These are phyloP conservation scores for Dryobates pubescens DNA, from an alignment of 2,797 vertebrate genomes.

Conservation along the genomic window DNA sequence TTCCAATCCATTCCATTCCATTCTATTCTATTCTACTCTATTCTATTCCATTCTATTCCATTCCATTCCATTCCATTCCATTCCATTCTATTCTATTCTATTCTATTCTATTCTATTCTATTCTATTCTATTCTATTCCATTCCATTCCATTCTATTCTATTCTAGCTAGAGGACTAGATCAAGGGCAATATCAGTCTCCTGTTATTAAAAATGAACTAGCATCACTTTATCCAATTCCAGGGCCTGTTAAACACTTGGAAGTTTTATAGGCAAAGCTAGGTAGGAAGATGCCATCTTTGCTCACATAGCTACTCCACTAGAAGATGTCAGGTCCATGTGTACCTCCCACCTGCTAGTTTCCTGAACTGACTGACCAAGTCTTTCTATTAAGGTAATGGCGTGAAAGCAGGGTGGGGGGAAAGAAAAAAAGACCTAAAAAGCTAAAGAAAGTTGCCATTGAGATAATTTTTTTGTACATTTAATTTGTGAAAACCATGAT, in stretches of 20 bases:
- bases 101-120: too few relatives aligned
- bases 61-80: too few relatives aligned
- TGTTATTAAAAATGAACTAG: not conserved
- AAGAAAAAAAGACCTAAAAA: not conserved
- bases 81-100: too few relatives aligned
- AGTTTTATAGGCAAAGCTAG: not conserved
- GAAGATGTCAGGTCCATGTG: not conserved
- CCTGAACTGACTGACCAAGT: not conserved
- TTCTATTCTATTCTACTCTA: too few relatives aligned
- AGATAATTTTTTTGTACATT: not conserved
- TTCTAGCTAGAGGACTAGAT: not conserved
- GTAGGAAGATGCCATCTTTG: not conserved
- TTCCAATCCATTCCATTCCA: too few relatives aligned
- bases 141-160: too few relatives aligned
- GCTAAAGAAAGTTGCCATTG: not conserved
- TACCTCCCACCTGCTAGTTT: not conserved
- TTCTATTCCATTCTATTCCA: too few relatives aligned
- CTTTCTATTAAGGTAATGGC: not conserved
- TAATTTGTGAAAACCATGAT: not conserved
- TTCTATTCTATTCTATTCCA: too few relatives aligned
- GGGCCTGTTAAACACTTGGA: not conserved
- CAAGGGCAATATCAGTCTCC: not conserved
- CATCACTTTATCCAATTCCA: not conserved
- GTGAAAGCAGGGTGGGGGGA: not conserved
- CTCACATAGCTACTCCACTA: not conserved